Conservation (phyloP, 2,797 vertebrate species). For the Paramormyrops hopkinsi region DNA sequence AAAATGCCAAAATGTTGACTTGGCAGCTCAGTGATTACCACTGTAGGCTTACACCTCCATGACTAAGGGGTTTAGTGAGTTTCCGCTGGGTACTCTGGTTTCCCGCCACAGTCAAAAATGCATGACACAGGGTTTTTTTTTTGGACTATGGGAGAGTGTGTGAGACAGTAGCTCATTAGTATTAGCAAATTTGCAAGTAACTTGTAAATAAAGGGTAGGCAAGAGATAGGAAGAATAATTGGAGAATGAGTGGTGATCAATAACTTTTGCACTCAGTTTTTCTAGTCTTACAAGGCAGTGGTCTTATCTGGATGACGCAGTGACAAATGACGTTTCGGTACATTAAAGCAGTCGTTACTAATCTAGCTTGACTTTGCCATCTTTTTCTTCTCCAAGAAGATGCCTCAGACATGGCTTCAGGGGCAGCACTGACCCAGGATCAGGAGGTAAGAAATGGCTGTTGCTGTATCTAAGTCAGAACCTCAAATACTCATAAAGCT, state of each 20-base stretch:
- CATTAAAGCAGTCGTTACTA: neutral
- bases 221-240: neutral
- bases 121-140: neutral
- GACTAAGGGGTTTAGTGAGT: neutral
- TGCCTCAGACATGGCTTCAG: neutral
- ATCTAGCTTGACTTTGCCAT: neutral
- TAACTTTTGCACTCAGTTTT: neutral
- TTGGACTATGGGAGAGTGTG: neutral
- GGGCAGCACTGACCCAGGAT: neutral
- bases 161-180: neutral
- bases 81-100: neutral
- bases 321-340: neutral
- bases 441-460: neutral
- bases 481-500: neutral
- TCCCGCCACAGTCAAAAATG: neutral
- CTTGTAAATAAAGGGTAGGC: neutral
- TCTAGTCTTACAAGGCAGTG: neutral
- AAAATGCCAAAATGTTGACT: neutral
- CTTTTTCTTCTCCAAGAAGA: neutral
- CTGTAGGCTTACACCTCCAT: neutral
- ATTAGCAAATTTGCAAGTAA: neutral
- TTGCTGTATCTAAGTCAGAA: neutral
- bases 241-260: neutral
- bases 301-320: neutral
- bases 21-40: neutral